Conservation (phyloP, 1,140 invertebrate species). For the Bombyx mori region ASM3026992v2 NC_085133.1:6950001-6950500, state of each 20-base stretch:
- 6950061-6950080: slow-evolving; percentile 58
- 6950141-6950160: slow-evolving; percentile 91
- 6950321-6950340: slow-evolving; percentile 11
- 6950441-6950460: slow-evolving; percentile 43
- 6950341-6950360: slow-evolving; percentile 89
- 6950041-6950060: slow-evolving; percentile 48
- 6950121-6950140: slow-evolving; percentile 87
- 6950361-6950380: slow-evolving; percentile 92
- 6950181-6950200: slow-evolving; percentile 90
- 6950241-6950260: not conserved
- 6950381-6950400: slow-evolving; percentile 75
- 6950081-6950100: slow-evolving; percentile 46
- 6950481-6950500: too few species aligned
- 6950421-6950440: slow-evolving; percentile 70
- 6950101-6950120: slow-evolving; percentile 74
- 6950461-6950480: too few species aligned
- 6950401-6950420: slow-evolving; percentile 59
- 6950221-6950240: not conserved
- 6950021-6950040: slow-evolving; percentile 70
- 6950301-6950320: not conserved
- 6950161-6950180: slow-evolving; percentile 92
- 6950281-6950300: too few species aligned
- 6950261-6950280: not conserved
- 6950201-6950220: slow-evolving; percentile 68
- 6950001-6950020: slow-evolving; percentile 57